These are phyloP conservation scores for Macquaria australasica DNA, from an alignment of 2,113 vertebrate genomes.

Conservation along the genomic window DNA sequence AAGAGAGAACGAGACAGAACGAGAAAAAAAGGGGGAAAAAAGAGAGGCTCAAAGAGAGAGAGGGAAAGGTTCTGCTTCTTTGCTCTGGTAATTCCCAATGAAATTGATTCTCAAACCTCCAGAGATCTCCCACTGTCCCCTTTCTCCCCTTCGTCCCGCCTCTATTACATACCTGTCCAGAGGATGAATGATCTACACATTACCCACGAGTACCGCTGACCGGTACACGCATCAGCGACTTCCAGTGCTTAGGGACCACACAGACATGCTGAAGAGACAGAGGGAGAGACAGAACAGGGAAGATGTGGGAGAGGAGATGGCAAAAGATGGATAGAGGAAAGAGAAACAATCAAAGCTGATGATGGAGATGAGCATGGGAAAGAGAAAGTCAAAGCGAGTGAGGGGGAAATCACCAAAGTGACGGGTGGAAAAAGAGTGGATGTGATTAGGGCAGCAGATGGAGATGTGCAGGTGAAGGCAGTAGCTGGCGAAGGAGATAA, in stretches of 20 bases:
- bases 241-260: constrained; percentile 57
- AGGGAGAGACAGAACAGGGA: constrained; percentile 11
- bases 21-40: constrained; percentile 12
- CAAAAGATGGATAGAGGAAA: constrained; percentile 11
- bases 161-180: constrained; percentile 79
- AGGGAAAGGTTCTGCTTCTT: constrained; percentile 62
- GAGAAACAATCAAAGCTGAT: constrained; percentile 29
- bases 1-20: constrained; percentile 11
- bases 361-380: constrained; percentile 29
- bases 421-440: constrained; percentile 24
- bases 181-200: constrained; percentile 79
- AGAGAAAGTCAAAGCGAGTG: constrained; percentile 18
- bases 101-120: constrained; percentile 78
- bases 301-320: background rate
- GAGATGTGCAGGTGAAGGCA: constrained; percentile 31
- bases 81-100: constrained; percentile 69
- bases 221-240: constrained; percentile 67
- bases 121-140: constrained; percentile 72
- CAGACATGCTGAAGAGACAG: constrained; percentile 25
- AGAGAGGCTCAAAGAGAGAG: constrained; percentile 39
- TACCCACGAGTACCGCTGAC: constrained; percentile 76
- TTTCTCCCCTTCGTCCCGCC: constrained; percentile 53
- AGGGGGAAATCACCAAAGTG: constrained; percentile 6
- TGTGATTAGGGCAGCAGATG: constrained; percentile 29
- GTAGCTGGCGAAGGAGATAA: constrained; percentile 30